phyloP scores from a whole-genome alignment of 35 echinoderm and acorn worm species.

The Stichopus chloronotus region DNA sequence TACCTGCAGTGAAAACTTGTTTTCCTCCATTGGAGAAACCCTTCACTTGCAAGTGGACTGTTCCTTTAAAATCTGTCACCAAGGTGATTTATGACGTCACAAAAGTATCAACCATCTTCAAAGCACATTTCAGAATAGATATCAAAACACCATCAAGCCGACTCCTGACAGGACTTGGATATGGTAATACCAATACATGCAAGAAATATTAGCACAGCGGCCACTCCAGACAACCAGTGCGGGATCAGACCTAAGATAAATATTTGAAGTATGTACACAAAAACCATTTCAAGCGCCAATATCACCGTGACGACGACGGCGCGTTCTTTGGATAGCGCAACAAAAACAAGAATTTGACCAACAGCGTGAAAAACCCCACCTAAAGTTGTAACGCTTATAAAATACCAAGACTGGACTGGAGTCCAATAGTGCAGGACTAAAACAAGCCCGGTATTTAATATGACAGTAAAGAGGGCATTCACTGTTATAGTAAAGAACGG shows the following conservation, averaged over 20 bases:
- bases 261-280: constrained; percentile 7
- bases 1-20: too few species aligned
- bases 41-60: too few species aligned
- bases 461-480: not conserved
- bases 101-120: not conserved
- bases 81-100: too few species aligned
- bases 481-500: not conserved
- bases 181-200: constrained; percentile 25
- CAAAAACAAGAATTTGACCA: constrained; percentile 35
- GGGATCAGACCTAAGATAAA: not conserved
- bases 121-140: not conserved
- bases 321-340: constrained; percentile 4
- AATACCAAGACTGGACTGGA: not conserved
- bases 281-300: constrained; percentile 12
- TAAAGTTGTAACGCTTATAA: not conserved
- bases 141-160: not conserved
- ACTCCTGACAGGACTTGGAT: not conserved
- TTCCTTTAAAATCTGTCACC: too few species aligned
- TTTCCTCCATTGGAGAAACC: too few species aligned
- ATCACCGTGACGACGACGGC: constrained; percentile 32
- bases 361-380: constrained; percentile 6
- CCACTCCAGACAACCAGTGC: constrained; percentile 47
- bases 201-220: constrained; percentile 2
- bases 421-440: not conserved
- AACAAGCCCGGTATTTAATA: not conserved